These are phyloP conservation scores for Paragorgia papillata DNA, from an alignment of 92 coral and sea anemone genomes.

Conservation along the genomic window DNA sequence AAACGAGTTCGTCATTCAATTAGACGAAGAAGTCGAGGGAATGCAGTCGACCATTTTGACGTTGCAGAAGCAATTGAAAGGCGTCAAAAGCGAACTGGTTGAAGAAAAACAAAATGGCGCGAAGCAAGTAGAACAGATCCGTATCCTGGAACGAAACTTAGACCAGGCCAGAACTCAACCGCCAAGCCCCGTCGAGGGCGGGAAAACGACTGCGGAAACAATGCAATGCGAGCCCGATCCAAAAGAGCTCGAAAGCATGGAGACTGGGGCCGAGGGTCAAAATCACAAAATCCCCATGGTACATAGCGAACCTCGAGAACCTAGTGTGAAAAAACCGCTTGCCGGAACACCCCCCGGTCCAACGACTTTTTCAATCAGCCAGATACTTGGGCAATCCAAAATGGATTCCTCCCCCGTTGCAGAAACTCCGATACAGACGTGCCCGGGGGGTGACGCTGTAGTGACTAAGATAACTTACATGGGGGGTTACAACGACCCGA, in stretches of 20 bases:
- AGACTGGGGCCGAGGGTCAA: not conserved
- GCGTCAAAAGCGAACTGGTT: slow-evolving; percentile 72
- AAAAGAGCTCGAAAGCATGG: not conserved
- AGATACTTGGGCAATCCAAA: slow-evolving; percentile 34
- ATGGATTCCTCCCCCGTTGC: slow-evolving; percentile 23
- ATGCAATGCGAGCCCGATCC: slow-evolving; percentile 69
- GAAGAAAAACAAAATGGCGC: slow-evolving; percentile 31
- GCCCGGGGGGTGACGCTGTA: slow-evolving; percentile 43
- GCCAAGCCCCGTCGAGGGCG: slow-evolving; percentile 38
- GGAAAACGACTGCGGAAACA: slow-evolving; percentile 59
- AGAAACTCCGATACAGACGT: not conserved
- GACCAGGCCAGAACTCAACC: slow-evolving; percentile 38
- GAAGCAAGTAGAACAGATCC: slow-evolving; percentile 36
- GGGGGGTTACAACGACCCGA: slow-evolving; percentile 36
- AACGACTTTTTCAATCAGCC: slow-evolving; percentile 45
- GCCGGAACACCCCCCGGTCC: slow-evolving; percentile 42
- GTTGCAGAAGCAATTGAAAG: slow-evolving; percentile 90
- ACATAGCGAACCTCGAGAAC: slow-evolving; percentile 17
- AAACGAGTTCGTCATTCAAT: slow-evolving; percentile 96
- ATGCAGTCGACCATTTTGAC: slow-evolving; percentile 99
- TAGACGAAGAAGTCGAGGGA: slow-evolving; percentile 99
- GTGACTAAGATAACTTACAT: slow-evolving; percentile 37
- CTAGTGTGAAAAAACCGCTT: not conserved
- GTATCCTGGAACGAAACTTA: slow-evolving; percentile 37
- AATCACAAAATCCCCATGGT: not conserved